Evolutionary conservation across 2,888 invertebrate genomes (phyloP), one percentile per base, ranked within the genome.

Genomic region (Cataglyphis cursor): DNA sequence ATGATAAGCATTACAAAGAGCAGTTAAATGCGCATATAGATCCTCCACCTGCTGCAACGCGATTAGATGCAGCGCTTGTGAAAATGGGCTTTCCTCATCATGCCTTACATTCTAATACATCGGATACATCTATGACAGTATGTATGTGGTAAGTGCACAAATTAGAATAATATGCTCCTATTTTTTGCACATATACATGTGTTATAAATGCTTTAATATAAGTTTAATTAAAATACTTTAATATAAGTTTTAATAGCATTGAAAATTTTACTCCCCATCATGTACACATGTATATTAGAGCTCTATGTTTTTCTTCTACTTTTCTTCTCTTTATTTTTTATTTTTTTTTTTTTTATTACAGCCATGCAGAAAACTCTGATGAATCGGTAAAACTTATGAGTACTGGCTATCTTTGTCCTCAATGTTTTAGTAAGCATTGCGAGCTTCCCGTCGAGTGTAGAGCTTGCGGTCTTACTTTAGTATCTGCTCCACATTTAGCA

Each of bases 21-120:
- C 96, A 96, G 88, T 93, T 97, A 21, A 95, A 96, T 88, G 96
- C 96, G 75, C 96, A 97, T 91, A 96, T 97, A 9, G 96, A 97
- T 94, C 97, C 97, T 38, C 96, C 97, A 48, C 96, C 97, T 24
- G 97, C 98, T 80, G 97, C 98, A 24, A 96, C 96, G 76, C 95
- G 96, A 87, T 94, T 97, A 83, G 97, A 97, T 87, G 96, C 97
- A n/a, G 97, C 97, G 15, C 96, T 99, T 3, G 98, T 99, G 51
- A 98, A 98, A 96, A 99, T 99, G 99, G 99, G 99, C 65, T 99
- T 99, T 95, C 99, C 99, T 8, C 98, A 98, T 95, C 97, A 97
- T 89, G 94, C 96, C 75, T 95, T 96, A 81, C 96, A 96, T 87
- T 96, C 96, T 5, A 96, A 96, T 8, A 94, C 95, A 68, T 96